Evolutionary conservation across 2,888 invertebrate genomes (phyloP).

Genomic region (Microctonus aethiopoides): DNA sequence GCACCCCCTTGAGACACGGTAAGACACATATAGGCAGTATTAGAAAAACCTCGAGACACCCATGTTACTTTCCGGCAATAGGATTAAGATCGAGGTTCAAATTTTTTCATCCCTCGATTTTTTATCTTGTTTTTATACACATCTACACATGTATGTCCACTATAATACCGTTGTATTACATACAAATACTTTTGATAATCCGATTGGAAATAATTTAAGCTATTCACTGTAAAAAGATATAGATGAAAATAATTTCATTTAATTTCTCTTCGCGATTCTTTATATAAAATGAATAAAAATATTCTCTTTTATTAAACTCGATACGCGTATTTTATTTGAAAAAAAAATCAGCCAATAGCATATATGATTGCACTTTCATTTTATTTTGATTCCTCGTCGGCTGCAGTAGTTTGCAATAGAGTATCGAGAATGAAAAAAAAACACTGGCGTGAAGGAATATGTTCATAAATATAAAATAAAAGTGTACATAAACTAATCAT

Average conservation of each 20-base stretch:
- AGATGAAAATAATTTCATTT: not conserved
- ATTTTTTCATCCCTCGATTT: conserved; percentile 1
- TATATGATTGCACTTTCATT: not conserved
- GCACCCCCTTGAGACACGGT: not conserved
- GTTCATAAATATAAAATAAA: too few species aligned
- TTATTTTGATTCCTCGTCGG: not conserved
- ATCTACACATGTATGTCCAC: not conserved
- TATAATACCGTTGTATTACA: not conserved
- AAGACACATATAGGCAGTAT: conserved; percentile 2
- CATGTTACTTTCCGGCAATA: not conserved
- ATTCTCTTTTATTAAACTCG: not conserved
- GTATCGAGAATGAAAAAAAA: not conserved
- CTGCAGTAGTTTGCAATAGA: not conserved
- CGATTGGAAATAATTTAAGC: not conserved
- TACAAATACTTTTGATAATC: not conserved
- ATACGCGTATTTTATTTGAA: not conserved
- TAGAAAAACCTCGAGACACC: not conserved
- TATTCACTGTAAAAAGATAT: not conserved
- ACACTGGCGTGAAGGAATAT: too few species aligned
- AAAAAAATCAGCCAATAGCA: not conserved
- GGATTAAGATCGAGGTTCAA: conserved; percentile 6
- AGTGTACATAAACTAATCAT: not conserved
- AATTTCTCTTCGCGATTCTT: not conserved
- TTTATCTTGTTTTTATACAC: not conserved
- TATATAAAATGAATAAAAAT: not conserved